A percentile compares a stretch with the other conserved stretches of the same genome.
Evolutionary conservation across 2,113 vertebrate species (phyloP).

Genomic region (Seriola aureovittata): DNA sequence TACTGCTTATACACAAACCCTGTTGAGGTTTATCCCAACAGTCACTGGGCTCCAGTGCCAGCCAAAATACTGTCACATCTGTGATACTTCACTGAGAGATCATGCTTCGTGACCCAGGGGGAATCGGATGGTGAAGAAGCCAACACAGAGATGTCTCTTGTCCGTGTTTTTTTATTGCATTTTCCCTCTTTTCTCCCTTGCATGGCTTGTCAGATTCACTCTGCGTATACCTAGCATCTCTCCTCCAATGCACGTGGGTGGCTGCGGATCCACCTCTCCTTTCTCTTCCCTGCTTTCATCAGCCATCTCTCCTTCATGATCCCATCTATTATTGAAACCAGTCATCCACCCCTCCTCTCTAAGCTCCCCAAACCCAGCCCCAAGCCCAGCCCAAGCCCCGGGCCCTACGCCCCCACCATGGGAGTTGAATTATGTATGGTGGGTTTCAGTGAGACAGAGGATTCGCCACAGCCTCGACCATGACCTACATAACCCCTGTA

Average conservation of each 20-base stretch:
- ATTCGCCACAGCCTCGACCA: conserved; percentile 67
- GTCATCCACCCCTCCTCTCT: conserved; percentile 62
- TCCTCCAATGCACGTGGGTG: conserved; percentile 54
- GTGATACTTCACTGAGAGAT: conserved; percentile 62
- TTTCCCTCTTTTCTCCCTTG: conserved; percentile 3
- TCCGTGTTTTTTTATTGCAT: conserved; percentile 38
- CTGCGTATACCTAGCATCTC: conserved; percentile 25
- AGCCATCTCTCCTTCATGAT: conserved; percentile 73
- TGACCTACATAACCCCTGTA: conserved; percentile 88
- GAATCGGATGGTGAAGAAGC: conserved; percentile 55
- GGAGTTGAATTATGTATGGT: conserved; percentile 86
- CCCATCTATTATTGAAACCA: conserved; percentile 87
- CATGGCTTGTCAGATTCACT: conserved; percentile 63
- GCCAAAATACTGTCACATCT: conserved; percentile 73
- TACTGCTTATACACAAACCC: conserved; percentile 49
- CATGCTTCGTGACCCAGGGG: conserved; percentile 69
- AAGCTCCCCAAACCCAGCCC: conserved; percentile 51
- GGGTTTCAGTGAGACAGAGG: conserved; percentile 76
- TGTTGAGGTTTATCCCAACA: conserved; percentile 64
- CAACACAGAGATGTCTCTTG: conserved; percentile 44
- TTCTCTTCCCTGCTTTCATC: conserved; percentile 67
- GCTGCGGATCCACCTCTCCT: conserved; percentile 51
- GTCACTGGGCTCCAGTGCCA: conserved; percentile 60
- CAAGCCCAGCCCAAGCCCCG: conserved; percentile 48
- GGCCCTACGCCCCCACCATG: conserved; percentile 74